A percentile compares a stretch with the other conserved stretches of the same genome.
Evolutionary conservation across 2,888 invertebrate species (phyloP).

Genomic region (Amorpha juglandis): DNA sequence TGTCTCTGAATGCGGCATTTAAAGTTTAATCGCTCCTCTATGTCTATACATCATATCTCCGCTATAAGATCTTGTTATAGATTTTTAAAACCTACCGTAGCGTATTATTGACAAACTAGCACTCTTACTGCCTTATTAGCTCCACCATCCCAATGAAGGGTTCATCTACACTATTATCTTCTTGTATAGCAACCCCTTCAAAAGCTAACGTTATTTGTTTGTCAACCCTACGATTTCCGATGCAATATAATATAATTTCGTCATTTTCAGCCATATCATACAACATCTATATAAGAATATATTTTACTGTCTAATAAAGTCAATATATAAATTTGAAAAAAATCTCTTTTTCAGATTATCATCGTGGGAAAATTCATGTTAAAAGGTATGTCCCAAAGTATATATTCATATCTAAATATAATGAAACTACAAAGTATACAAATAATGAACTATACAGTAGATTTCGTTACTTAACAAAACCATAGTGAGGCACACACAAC

Average conservation of each 20-base stretch:
- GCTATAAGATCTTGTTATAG: too few relatives aligned
- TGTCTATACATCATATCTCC: too few relatives aligned
- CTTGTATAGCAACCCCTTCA: background rate
- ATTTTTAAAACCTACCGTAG: background rate
- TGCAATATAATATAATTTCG: background rate
- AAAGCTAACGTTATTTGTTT: background rate
- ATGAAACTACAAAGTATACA: too few relatives aligned
- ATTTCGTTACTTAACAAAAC: slow-evolving; percentile 66
- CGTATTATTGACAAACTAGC: background rate
- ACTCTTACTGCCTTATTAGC: slow-evolving; percentile 6
- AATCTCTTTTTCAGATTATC: slow-evolving; percentile 62
- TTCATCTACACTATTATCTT: background rate
- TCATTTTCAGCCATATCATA: too few relatives aligned
- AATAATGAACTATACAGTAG: slow-evolving; percentile 58
- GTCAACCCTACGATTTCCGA: background rate
- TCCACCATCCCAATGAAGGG: slow-evolving; percentile 6
- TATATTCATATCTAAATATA: slow-evolving; percentile 49
- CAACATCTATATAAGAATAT: too few relatives aligned
- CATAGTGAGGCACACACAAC: slow-evolving; percentile 55
- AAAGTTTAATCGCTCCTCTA: too few relatives aligned
- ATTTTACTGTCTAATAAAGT: too few relatives aligned
- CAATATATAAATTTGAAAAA: background rate
- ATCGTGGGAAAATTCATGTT: slow-evolving; percentile 44
- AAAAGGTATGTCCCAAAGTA: slow-evolving; percentile 55
- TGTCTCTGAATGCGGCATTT: too few relatives aligned